These are phyloP conservation scores for Sturmia bella DNA, from an alignment of 2,888 invertebrate species.

Conservation along the genomic window DNA sequence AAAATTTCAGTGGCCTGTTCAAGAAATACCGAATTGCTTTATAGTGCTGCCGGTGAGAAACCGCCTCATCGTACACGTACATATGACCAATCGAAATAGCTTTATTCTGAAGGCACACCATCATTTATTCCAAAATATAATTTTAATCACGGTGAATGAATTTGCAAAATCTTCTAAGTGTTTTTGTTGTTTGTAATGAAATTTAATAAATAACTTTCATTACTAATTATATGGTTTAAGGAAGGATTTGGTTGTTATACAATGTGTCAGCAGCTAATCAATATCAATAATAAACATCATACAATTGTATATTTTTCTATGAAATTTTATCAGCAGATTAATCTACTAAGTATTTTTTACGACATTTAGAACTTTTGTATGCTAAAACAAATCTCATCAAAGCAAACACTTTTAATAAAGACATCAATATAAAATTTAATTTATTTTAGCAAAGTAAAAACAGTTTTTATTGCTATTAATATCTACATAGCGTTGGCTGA, in stretches of 20 bases:
- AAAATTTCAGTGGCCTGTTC: too few species aligned
- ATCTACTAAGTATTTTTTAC: neutral
- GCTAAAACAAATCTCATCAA: neutral
- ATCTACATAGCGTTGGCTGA: too few species aligned
- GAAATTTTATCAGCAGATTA: neutral
- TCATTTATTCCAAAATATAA: conserved; percentile 18
- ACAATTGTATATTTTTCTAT: neutral
- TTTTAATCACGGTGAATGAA: conserved; percentile 26
- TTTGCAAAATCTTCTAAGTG: neutral
- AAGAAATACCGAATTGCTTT: too few species aligned
- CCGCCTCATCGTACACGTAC: too few species aligned
- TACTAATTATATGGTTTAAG: conserved; percentile 37
- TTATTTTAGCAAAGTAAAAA: too few species aligned
- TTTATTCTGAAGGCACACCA: conserved; percentile 24
- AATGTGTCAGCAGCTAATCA: conserved; percentile 49
- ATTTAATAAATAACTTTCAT: conserved; percentile 29
- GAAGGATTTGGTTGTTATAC: conserved; percentile 52
- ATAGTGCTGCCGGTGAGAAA: too few species aligned
- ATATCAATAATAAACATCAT: conserved; percentile 4
- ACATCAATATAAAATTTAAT: neutral
- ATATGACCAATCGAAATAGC: conserved; percentile 27
- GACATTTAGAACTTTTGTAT: neutral
- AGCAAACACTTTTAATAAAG: neutral
- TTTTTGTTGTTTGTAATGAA: conserved; percentile 5
- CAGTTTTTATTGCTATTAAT: too few species aligned